Evolutionary conservation across 2,113 vertebrate genomes (phyloP).

Genomic region (Calyptommatus sinebrachiatus): DNA sequence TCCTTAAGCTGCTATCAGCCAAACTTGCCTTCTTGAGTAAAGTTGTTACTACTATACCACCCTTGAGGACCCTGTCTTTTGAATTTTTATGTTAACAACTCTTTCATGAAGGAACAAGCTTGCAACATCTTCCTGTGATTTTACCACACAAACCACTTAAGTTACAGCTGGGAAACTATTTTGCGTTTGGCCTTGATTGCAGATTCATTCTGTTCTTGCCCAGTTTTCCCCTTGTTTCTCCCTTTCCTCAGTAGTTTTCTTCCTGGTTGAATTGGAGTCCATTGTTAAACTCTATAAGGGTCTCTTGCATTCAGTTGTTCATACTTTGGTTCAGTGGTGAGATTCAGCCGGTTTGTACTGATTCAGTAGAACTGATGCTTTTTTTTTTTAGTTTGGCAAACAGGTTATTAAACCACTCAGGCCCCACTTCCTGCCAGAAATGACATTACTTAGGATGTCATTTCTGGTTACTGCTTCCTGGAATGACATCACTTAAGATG

Average conservation of each 20-base stretch:
- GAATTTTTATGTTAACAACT: constrained; percentile 46
- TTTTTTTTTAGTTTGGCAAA: no score
- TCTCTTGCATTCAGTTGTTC: constrained; percentile 49
- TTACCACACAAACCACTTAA: constrained; percentile 67
- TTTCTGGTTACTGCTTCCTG: no score
- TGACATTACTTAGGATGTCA: no score
- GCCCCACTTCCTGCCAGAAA: no score
- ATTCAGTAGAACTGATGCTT: no score
- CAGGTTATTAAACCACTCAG: no score
- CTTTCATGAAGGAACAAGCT: constrained; percentile 62
- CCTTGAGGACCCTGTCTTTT: not conserved
- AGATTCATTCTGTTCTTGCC: constrained; percentile 64
- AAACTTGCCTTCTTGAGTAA: constrained; percentile 29
- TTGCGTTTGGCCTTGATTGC: constrained; percentile 64
- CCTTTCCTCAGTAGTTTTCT: not conserved
- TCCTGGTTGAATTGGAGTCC: not conserved
- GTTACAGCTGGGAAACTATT: constrained; percentile 63
- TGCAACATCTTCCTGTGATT: constrained; percentile 60
- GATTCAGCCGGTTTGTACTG: no score
- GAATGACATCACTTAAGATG: no score
- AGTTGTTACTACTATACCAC: constrained; percentile 15
- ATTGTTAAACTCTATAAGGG: constrained; percentile 32
- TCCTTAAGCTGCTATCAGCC: constrained; percentile 56
- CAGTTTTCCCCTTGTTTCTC: constrained; percentile 38
- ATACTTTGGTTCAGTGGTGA: no score